phyloP scores from a whole-genome alignment of 2,888 invertebrate genomes.

The Asteroscopus sphinx region DNA sequence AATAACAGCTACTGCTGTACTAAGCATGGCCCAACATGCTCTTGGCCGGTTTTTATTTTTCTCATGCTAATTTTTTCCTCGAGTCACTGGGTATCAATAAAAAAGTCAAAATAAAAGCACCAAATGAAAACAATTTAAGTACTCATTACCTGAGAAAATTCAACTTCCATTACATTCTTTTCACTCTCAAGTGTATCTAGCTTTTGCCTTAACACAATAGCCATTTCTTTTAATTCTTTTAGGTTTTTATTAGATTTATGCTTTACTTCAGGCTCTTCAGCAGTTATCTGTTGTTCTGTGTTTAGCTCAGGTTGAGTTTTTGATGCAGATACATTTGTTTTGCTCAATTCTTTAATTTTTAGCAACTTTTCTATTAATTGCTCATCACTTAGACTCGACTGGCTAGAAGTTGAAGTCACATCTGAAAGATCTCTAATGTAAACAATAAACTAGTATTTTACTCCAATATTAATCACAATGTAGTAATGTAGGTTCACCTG shows the following conservation, averaged over 20 bases:
- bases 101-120: too few species aligned
- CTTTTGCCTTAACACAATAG: constrained; percentile 79
- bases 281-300: constrained; percentile 20
- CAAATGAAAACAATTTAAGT: not conserved
- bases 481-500: constrained; percentile 54
- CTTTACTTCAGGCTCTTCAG: constrained; percentile 44
- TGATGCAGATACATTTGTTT: constrained; percentile 43
- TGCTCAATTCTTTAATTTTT: constrained; percentile 62
- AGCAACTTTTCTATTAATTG: constrained; percentile 66
- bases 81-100: too few species aligned
- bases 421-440: constrained; percentile 34
- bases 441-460: not conserved
- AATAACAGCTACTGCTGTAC: too few species aligned
- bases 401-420: constrained; percentile 19
- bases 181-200: constrained; percentile 81
- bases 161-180: constrained; percentile 81
- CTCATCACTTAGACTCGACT: constrained; percentile 55
- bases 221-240: constrained; percentile 82
- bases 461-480: not conserved
- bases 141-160: constrained; percentile 77
- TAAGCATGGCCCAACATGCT: too few species aligned
- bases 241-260: constrained; percentile 70
- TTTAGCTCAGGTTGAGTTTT: constrained; percentile 30
- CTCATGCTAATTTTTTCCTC: too few species aligned
- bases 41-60: too few species aligned